phyloP scores from a whole-genome alignment of 2,113 vertebrate species.

The Phoxinus phoxinus region DNA sequence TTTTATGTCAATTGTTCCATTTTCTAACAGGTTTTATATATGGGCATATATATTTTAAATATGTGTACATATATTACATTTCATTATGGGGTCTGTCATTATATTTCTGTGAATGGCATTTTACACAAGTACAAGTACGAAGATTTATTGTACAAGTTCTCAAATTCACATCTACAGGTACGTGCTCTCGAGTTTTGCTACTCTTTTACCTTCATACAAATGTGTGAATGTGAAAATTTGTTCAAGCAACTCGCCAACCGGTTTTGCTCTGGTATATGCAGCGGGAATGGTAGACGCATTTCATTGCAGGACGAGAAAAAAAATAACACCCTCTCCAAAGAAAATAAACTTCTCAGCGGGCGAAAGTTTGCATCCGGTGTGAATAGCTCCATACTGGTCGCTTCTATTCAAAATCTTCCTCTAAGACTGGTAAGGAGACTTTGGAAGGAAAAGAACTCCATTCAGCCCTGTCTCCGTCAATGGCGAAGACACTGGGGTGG shows the following conservation, averaged over 20 bases:
- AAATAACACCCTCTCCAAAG: neutral
- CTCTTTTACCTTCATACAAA: too few relatives aligned
- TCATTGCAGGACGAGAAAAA: neutral
- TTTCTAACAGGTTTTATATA: too few relatives aligned
- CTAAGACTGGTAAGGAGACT: neutral
- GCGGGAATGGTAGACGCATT: neutral
- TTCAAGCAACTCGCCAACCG: neutral
- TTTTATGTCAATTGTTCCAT: too few relatives aligned
- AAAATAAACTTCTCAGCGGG: neutral
- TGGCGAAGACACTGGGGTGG: neutral
- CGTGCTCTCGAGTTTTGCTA: too few relatives aligned
- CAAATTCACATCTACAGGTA: too few relatives aligned
- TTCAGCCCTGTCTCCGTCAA: neutral
- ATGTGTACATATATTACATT: too few relatives aligned
- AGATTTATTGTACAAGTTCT: too few relatives aligned
- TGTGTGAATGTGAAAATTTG: too few relatives aligned
- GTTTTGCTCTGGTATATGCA: neutral
- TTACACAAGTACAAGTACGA: too few relatives aligned
- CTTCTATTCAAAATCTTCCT: slow-evolving; percentile 6
- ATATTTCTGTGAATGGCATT: too few relatives aligned
- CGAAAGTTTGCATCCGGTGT: neutral
- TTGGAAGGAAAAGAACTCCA: neutral
- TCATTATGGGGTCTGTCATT: too few relatives aligned
- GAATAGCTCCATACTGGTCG: neutral
- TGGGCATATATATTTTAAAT: too few relatives aligned